phyloP scores from a whole-genome alignment of 2,888 invertebrate genomes.

The Ctenicera cuprea region DNA sequence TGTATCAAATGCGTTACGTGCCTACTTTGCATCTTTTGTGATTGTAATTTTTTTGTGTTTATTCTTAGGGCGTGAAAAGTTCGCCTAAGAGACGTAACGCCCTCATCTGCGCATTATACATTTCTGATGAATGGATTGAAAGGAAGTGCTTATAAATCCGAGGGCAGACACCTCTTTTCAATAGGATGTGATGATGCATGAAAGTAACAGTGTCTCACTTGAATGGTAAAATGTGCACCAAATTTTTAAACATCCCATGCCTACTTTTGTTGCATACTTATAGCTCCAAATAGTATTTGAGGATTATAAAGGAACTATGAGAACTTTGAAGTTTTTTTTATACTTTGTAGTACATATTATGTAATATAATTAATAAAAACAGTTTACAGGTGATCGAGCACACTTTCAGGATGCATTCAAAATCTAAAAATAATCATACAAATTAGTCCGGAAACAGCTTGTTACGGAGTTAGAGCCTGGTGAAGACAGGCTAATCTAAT shows the following conservation, averaged over 20 bases:
- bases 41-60: conserved; percentile 58
- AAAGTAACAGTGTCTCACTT: conserved; percentile 56
- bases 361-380: too few relatives aligned
- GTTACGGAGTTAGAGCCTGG: too few relatives aligned
- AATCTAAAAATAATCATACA: too few relatives aligned
- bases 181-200: conserved; percentile 58
- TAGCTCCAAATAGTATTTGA: not conserved
- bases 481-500: too few relatives aligned
- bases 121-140: conserved; percentile 60
- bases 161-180: conserved; percentile 57
- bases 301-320: too few relatives aligned
- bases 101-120: conserved; percentile 58
- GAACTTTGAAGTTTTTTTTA: too few relatives aligned
- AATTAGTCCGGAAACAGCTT: too few relatives aligned
- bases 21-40: conserved; percentile 61
- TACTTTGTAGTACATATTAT: too few relatives aligned
- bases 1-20: conserved; percentile 56
- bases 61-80: conserved; percentile 58
- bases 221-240: conserved; percentile 53
- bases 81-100: conserved; percentile 55
- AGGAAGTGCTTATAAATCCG: conserved; percentile 58
- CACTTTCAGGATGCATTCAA: too few relatives aligned
- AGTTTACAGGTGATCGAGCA: too few relatives aligned
- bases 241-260: conserved; percentile 29
- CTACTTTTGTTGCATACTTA: too few relatives aligned